phyloP scores from a whole-genome alignment of 2,888 invertebrate genomes.

The Melangyna quadrimaculata region DNA sequence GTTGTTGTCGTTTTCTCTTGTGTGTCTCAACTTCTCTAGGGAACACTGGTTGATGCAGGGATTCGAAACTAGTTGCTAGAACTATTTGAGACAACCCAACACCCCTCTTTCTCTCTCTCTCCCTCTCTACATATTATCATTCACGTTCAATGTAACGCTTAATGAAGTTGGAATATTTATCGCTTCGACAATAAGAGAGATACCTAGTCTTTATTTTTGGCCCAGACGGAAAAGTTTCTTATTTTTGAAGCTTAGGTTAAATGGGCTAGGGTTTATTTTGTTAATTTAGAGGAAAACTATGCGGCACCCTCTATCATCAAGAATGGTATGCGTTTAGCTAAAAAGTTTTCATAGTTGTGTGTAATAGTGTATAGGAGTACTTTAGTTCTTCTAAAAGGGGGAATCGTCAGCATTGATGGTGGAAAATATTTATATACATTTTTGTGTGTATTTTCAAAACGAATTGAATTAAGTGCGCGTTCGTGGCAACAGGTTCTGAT shows the following conservation, averaged over 20 bases:
- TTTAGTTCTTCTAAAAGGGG: neutral
- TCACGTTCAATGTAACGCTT: conserved; percentile 39
- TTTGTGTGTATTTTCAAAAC: neutral
- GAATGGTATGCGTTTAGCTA: neutral
- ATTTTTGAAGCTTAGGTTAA: conserved; percentile 15
- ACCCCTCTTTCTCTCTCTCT: too few species aligned
- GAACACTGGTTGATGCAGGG: neutral
- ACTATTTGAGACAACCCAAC: neutral
- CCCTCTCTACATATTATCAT: neutral
- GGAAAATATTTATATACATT: neutral
- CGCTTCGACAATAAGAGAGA: conserved; percentile 23
- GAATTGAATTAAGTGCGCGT: neutral
- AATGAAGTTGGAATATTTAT: conserved; percentile 52
- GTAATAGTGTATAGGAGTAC: neutral
- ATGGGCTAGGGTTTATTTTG: conserved; percentile 4
- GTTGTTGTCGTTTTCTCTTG: neutral
- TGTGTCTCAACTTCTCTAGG: neutral
- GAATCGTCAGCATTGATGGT: neutral
- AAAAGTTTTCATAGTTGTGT: neutral
- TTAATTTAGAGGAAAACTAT: conserved; percentile 23
- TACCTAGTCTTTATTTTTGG: neutral
- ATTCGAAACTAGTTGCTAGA: conserved; percentile 10
- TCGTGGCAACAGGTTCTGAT: neutral
- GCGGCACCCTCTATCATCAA: neutral
- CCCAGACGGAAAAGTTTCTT: conserved; percentile 40